These are phyloP conservation scores for Mus pahari DNA, from an alignment of 2,113 vertebrate genomes.

Conservation along the genomic window DNA sequence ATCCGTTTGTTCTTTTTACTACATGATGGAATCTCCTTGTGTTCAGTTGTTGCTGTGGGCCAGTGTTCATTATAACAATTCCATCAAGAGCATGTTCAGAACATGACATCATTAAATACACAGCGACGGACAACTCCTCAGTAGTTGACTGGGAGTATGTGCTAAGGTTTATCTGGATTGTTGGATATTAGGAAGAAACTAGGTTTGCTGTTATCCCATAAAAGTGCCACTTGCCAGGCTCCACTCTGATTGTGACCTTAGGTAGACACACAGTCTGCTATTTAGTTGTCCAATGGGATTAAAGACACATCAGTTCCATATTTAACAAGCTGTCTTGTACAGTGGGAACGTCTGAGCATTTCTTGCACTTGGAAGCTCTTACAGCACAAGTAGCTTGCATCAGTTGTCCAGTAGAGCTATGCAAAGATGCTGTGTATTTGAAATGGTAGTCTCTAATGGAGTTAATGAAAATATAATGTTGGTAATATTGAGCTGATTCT, in stretches of 20 bases:
- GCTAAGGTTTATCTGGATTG: not conserved
- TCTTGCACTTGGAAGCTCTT: not conserved
- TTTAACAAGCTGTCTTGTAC: not conserved
- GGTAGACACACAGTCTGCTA: not conserved
- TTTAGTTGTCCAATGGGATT: not conserved
- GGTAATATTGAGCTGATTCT: constrained; percentile 44
- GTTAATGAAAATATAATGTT: constrained; percentile 51
- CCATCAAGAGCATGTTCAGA: not conserved
- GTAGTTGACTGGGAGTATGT: rapidly evolving
- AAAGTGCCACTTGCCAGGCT: not conserved
- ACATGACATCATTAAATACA: not conserved
- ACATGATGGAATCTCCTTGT: not conserved
- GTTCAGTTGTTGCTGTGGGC: not conserved
- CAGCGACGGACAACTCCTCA: not conserved
- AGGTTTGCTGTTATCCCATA: not conserved
- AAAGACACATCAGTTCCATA: not conserved
- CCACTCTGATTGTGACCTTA: not conserved
- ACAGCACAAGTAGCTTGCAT: not conserved
- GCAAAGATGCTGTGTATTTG: constrained; percentile 28
- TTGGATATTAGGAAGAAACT: not conserved
- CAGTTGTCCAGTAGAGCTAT: not conserved
- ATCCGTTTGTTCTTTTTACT: not conserved
- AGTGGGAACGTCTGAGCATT: not conserved
- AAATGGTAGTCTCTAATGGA: constrained; percentile 14
- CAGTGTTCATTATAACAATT: constrained; percentile 18